A percentile compares a stretch with the other conserved stretches of the same genome.
Evolutionary conservation across 2,797 vertebrate species (phyloP).

Genomic region (Molossus alvarezi): DNA sequence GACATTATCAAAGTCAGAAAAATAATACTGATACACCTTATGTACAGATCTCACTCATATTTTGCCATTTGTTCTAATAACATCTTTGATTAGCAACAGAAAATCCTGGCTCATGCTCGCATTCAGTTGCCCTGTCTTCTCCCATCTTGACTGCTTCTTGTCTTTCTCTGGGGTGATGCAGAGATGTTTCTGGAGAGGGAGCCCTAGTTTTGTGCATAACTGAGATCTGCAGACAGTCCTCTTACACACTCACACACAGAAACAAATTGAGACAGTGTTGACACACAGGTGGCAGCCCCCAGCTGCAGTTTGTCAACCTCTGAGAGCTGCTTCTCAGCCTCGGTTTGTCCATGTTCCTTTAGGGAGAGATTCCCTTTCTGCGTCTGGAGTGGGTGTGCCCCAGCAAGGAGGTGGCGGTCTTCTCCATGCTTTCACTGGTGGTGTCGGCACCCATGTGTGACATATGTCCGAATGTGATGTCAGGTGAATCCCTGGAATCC

Average conservation of each 20-base stretch:
- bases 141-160: background rate
- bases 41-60: background rate
- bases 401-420: background rate
- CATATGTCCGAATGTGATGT: background rate
- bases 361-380: background rate
- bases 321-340: background rate
- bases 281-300: background rate
- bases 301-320: background rate
- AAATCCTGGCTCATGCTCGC: background rate
- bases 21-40: background rate
- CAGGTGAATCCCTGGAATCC: background rate
- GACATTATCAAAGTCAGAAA: slow-evolving; percentile 1
- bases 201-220: background rate
- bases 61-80: background rate
- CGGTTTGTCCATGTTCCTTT: background rate
- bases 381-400: fast-evolving
- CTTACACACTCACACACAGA: background rate
- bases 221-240: background rate
- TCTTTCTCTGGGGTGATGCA: background rate
- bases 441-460: background rate
- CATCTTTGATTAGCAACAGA: background rate
- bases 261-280: background rate
- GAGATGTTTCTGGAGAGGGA: background rate
- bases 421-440: background rate
- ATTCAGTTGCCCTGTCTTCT: background rate